phyloP scores from a whole-genome alignment of 2,888 invertebrate species.

The Darwinula stevensoni region DNA sequence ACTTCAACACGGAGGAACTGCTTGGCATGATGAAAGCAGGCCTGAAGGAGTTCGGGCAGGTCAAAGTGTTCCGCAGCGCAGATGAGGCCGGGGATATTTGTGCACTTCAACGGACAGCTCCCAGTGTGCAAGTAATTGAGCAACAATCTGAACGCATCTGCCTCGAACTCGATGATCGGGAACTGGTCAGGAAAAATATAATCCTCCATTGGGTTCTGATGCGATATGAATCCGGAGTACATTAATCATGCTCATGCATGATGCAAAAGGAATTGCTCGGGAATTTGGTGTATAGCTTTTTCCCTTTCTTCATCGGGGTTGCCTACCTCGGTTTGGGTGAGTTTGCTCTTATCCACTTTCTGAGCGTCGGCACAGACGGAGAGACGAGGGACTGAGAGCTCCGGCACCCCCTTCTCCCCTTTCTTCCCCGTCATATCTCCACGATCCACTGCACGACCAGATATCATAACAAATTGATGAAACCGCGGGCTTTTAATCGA shows the following conservation, averaged over 20 bases:
- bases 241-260: too few species aligned
- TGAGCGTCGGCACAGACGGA: slow-evolving; percentile 80
- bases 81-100: slow-evolving; percentile 67
- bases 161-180: slow-evolving; percentile 78
- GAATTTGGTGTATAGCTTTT: too few species aligned
- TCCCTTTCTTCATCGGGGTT: not conserved
- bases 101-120: slow-evolving; percentile 65
- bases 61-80: slow-evolving; percentile 86
- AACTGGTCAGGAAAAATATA: slow-evolving; percentile 26
- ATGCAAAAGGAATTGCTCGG: too few species aligned
- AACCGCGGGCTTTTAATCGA: too few species aligned
- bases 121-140: slow-evolving; percentile 77
- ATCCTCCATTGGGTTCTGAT: too few species aligned
- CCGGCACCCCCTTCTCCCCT: too few species aligned
- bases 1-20: slow-evolving; percentile 73
- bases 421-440: too few species aligned
- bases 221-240: too few species aligned
- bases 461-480: too few species aligned
- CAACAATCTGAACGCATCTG: slow-evolving; percentile 65
- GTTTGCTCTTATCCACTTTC: slow-evolving; percentile 65
- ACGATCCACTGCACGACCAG: too few species aligned
- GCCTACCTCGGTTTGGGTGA: slow-evolving; percentile 58
- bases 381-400: slow-evolving; percentile 51
- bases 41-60: slow-evolving; percentile 63
- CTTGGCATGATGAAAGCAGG: slow-evolving; percentile 82